Evolutionary conservation across 1,140 invertebrate species (phyloP).

Genomic region (Drosophila repletoides): DNA sequence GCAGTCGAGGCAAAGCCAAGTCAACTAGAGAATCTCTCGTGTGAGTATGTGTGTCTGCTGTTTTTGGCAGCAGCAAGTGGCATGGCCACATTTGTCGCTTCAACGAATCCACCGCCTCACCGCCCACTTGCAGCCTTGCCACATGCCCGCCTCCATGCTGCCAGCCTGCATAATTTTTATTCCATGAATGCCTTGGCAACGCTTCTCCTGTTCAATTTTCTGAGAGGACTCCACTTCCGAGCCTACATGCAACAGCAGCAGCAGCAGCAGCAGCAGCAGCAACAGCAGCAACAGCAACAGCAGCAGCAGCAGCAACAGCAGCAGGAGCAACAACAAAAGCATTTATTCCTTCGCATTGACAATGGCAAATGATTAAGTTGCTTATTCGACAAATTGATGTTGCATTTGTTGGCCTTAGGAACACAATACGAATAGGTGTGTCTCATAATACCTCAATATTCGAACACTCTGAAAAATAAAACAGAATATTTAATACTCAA

Average conservation of each 20-base stretch:
- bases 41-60: slow-evolving; percentile 37
- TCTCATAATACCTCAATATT: background rate
- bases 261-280: background rate
- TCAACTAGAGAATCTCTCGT: slow-evolving; percentile 36
- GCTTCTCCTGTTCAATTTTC: slow-evolving; percentile 29
- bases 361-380: slow-evolving; percentile 78
- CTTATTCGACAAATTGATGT: slow-evolving; percentile 79
- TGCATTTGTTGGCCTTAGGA: slow-evolving; percentile 22
- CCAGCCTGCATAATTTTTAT: slow-evolving; percentile 76
- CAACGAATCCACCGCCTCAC: slow-evolving; percentile 30
- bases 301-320: background rate
- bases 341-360: too few species aligned
- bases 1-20: slow-evolving; percentile 50
- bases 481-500: too few species aligned
- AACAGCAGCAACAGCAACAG: background rate
- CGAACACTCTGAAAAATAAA: background rate
- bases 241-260: slow-evolving; percentile 2
- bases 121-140: background rate
- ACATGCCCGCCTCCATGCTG: slow-evolving; percentile 45
- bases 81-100: slow-evolving; percentile 76
- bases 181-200: slow-evolving; percentile 58
- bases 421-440: background rate
- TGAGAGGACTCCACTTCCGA: background rate
- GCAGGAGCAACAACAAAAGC: slow-evolving; percentile 34
- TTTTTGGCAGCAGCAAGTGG: slow-evolving; percentile 79